Evolutionary conservation across 2,888 invertebrate species (phyloP).

Genomic region (Pocota personata): DNA sequence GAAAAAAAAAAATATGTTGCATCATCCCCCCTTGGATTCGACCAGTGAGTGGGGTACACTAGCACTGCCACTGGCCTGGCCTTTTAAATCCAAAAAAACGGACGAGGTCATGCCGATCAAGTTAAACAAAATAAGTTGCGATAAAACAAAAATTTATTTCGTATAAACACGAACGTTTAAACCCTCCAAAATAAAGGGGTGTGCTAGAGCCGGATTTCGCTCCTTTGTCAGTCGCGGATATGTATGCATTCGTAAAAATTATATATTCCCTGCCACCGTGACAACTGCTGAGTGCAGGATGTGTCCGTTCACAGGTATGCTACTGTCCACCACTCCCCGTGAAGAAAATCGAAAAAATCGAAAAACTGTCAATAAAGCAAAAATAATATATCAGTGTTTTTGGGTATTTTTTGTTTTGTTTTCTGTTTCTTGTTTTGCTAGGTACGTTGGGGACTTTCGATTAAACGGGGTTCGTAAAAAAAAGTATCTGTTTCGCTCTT

Average conservation of each 20-base stretch:
- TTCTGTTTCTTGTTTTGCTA: slow-evolving; percentile 21
- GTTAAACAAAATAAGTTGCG: slow-evolving; percentile 69
- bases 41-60: slow-evolving; percentile 18
- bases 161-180: slow-evolving; percentile 40
- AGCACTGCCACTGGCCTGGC: slow-evolving; percentile 3
- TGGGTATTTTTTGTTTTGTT: slow-evolving; percentile 2
- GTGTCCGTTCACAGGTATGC: slow-evolving; percentile 44
- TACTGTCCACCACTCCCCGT: neutral
- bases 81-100: neutral
- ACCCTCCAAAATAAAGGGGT: slow-evolving; percentile 59
- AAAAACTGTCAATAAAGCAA: slow-evolving; percentile 72
- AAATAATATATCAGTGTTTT: slow-evolving; percentile 67
- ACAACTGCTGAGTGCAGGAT: slow-evolving; percentile 49
- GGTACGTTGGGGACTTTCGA: slow-evolving; percentile 24
- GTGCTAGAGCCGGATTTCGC: slow-evolving; percentile 20
- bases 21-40: slow-evolving; percentile 32
- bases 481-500: slow-evolving; percentile 23
- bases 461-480: slow-evolving; percentile 20
- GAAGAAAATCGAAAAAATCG: slow-evolving; percentile 46
- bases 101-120: slow-evolving; percentile 15
- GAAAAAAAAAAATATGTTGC: slow-evolving; percentile 20
- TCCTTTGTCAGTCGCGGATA: neutral
- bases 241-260: slow-evolving; percentile 56
- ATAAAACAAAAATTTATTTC: slow-evolving; percentile 51
- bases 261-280: slow-evolving; percentile 60